These are phyloP conservation scores for Drosophila lacteicornis DNA, from an alignment of 1,140 invertebrate species.

Conservation along the genomic window DNA sequence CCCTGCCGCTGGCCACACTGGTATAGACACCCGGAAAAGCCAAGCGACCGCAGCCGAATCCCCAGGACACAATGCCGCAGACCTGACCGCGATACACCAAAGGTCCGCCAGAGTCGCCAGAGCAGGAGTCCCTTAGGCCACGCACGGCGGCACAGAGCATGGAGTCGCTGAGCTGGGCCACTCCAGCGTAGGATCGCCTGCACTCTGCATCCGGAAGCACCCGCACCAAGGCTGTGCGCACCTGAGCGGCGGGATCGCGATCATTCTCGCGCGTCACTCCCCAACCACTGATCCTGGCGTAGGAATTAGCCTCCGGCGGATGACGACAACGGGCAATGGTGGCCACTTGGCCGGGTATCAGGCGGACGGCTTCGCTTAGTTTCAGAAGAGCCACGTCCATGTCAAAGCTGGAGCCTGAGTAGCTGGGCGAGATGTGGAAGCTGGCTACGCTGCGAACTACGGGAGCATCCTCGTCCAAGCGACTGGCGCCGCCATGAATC, in stretches of 20 bases:
- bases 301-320: constrained; percentile 48
- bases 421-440: constrained; percentile 50
- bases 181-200: constrained; percentile 59
- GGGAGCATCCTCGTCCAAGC: constrained; percentile 45
- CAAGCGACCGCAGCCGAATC: constrained; percentile 87
- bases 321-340: constrained; percentile 51
- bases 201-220: constrained; percentile 60
- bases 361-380: constrained; percentile 24
- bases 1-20: constrained; percentile 86
- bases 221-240: constrained; percentile 62
- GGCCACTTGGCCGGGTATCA: constrained; percentile 45
- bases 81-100: constrained; percentile 86
- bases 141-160: constrained; percentile 77
- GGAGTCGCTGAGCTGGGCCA: constrained; percentile 61
- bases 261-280: constrained; percentile 61
- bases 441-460: constrained; percentile 40
- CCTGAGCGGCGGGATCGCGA: constrained; percentile 57
- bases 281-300: constrained; percentile 75
- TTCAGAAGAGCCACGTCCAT: constrained; percentile 77
- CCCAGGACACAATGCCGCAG: constrained; percentile 88
- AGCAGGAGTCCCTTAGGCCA: constrained; percentile 85
- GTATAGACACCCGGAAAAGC: constrained; percentile 93
- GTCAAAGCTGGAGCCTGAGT: constrained; percentile 59
- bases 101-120: constrained; percentile 89
- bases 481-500: constrained; percentile 67